phyloP scores from a whole-genome alignment of 2,797 vertebrate species.

The Spinus olivaceus region DNA sequence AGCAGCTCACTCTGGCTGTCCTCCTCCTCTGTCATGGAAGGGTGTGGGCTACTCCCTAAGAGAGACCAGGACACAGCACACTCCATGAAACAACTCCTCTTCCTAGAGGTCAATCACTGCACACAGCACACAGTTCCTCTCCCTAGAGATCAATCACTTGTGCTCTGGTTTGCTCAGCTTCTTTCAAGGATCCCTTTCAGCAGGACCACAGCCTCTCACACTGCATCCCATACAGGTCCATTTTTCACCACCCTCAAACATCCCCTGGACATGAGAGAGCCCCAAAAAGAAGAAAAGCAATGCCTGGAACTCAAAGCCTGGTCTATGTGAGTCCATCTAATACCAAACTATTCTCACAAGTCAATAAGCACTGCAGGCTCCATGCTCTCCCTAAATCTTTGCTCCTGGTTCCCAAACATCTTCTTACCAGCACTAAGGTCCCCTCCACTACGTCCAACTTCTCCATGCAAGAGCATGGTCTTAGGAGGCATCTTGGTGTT shows the following conservation, averaged over 20 bases:
- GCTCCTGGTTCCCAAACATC: fast-evolving
- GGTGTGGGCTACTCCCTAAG: slow-evolving; percentile 94
- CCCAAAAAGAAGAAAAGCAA: not conserved
- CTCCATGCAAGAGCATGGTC: slow-evolving; percentile 91
- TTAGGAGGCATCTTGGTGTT: slow-evolving; percentile 95
- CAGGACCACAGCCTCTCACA: not conserved
- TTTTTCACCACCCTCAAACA: not conserved
- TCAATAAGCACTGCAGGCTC: not conserved
- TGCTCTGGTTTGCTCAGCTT: not conserved
- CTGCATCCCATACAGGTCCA: not conserved
- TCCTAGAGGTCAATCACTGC: not conserved
- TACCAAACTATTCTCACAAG: not conserved
- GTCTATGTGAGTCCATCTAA: too few relatives aligned
- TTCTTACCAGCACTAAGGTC: slow-evolving; percentile 93
- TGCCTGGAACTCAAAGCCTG: not conserved
- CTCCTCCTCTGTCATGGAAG: slow-evolving; percentile 93
- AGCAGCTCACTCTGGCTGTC: slow-evolving; percentile 94
- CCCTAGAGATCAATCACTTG: not conserved
- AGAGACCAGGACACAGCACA: not conserved
- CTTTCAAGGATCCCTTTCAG: not conserved
- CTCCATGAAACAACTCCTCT: not conserved
- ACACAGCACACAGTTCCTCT: not conserved
- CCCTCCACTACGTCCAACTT: slow-evolving; percentile 83
- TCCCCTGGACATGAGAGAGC: not conserved
- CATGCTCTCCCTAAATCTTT: not conserved